Conservation (phyloP, 2,113 vertebrate genomes). For the Vidua macroura region DNA sequence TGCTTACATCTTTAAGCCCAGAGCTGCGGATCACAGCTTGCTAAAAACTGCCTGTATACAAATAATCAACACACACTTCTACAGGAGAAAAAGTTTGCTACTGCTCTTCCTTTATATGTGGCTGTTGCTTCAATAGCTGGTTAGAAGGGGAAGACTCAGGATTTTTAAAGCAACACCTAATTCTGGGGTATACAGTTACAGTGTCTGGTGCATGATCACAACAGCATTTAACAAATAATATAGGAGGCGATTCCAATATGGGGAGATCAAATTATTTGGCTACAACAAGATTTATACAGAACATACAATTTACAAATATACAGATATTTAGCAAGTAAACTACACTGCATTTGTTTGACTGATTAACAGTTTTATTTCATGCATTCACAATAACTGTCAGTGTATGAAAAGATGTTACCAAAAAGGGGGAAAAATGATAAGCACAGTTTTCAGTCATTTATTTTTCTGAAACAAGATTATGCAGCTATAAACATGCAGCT, state of each 20-base stretch:
- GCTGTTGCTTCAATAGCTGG: slow-evolving; percentile 40
- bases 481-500: slow-evolving; percentile 67
- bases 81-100: neutral
- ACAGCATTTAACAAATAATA: slow-evolving; percentile 72
- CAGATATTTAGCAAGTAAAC: slow-evolving; percentile 82
- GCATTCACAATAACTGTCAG: slow-evolving; percentile 85
- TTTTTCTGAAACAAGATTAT: slow-evolving; percentile 77
- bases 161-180: slow-evolving; percentile 72
- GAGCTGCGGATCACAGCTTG: neutral
- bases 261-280: slow-evolving; percentile 82
- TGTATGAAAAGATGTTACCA: slow-evolving; percentile 81
- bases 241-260: slow-evolving; percentile 77
- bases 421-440: slow-evolving; percentile 71
- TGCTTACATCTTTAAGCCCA: neutral
- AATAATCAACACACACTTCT: neutral
- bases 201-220: slow-evolving; percentile 69
- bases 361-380: slow-evolving; percentile 88
- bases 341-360: slow-evolving; percentile 81
- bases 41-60: neutral
- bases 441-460: slow-evolving; percentile 78
- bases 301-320: slow-evolving; percentile 85
- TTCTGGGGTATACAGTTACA: slow-evolving; percentile 74
- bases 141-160: slow-evolving; percentile 59
- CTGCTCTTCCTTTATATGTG: neutral
- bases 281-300: slow-evolving; percentile 81